Evolutionary conservation across 64 coral and sea anemone genomes (phyloP).

Genomic region (Acropora yongei): DNA sequence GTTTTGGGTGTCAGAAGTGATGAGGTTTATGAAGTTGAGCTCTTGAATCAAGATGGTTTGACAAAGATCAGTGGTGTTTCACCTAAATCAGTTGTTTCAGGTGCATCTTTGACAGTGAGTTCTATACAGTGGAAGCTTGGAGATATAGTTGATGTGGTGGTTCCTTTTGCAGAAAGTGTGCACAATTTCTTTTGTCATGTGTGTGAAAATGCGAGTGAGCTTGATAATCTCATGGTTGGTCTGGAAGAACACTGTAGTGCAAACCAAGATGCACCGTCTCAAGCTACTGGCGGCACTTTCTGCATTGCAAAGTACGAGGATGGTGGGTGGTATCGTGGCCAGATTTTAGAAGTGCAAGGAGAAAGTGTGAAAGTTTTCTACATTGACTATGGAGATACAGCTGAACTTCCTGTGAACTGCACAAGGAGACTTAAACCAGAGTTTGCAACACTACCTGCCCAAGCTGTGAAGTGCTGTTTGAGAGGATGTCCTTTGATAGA

Average conservation of each 20-base stretch:
- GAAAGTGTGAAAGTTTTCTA: slow-evolving; percentile 46
- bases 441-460: slow-evolving; percentile 57
- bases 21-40: slow-evolving; percentile 33
- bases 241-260: slow-evolving; percentile 68
- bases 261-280: neutral
- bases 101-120: neutral
- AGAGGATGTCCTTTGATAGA: slow-evolving; percentile 24
- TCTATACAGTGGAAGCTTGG: slow-evolving; percentile 43
- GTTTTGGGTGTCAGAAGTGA: neutral
- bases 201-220: slow-evolving; percentile 54
- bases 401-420: slow-evolving; percentile 26
- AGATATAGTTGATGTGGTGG: slow-evolving; percentile 59
- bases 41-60: slow-evolving; percentile 29
- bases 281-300: slow-evolving; percentile 31
- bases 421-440: slow-evolving; percentile 45
- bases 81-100: neutral
- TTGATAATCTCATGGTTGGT: slow-evolving; percentile 78
- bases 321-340: slow-evolving; percentile 79
- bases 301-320: slow-evolving; percentile 66
- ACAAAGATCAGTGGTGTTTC: neutral
- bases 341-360: slow-evolving; percentile 2
- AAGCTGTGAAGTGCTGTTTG: slow-evolving; percentile 61
- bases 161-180: slow-evolving; percentile 72
- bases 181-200: slow-evolving; percentile 85
- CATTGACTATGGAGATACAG: slow-evolving; percentile 84